Evolutionary conservation across 2,113 vertebrate species (phyloP).

Genomic region (Scalopus aquaticus): DNA sequence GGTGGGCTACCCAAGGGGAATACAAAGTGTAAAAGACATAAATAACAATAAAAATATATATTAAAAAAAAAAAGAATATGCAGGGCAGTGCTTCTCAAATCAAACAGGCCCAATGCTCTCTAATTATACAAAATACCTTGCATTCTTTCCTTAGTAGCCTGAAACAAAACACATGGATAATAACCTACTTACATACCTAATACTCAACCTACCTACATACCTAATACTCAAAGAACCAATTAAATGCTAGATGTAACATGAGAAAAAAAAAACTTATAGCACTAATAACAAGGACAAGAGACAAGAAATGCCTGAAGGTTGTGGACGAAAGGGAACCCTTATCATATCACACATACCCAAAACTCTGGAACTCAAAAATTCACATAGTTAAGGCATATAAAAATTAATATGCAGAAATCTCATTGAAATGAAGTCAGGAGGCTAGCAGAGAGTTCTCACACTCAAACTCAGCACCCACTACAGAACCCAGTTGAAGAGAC

Average conservation of each 20-base stretch:
- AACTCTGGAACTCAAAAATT: not conserved
- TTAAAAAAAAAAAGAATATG: too few relatives aligned
- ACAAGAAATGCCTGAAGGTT: not conserved
- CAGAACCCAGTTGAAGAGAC: not conserved
- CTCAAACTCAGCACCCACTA: not conserved
- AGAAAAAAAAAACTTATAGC: not conserved
- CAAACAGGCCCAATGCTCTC: not conserved
- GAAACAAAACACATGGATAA: not conserved
- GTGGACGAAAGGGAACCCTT: not conserved
- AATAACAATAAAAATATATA: too few relatives aligned
- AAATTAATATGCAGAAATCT: not conserved
- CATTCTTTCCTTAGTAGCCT: not conserved
- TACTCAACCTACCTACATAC: not conserved
- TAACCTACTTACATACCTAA: not conserved
- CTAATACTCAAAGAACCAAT: conserved; percentile 12
- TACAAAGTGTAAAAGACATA: too few relatives aligned
- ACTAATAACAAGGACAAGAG: not conserved
- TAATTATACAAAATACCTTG: not conserved
- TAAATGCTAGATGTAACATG: not conserved
- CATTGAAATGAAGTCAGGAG: not conserved
- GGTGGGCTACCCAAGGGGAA: too few relatives aligned
- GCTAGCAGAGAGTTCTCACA: not conserved
- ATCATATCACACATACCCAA: not conserved
- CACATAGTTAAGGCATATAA: not conserved
- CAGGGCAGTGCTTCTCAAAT: not conserved